Base-by-base conservation (phyloP, 2,888 invertebrate genomes). In the Nineta flava region DNA sequence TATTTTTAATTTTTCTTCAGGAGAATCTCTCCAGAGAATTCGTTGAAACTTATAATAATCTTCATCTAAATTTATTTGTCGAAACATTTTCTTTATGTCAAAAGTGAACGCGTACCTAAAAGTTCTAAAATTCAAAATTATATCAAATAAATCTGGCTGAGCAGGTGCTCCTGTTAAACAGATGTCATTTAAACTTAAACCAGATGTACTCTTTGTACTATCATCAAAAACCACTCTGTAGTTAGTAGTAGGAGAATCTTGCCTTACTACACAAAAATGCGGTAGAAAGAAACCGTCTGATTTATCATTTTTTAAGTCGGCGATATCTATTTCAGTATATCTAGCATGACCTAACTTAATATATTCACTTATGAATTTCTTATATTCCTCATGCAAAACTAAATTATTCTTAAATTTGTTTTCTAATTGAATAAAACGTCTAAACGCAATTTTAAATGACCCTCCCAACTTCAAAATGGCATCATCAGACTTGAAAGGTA, bases 51-150 rank as follows among this genome's bases (percentile, higher is more conserved):
- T 13, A 21, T 45, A 19, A 45, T 19, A 21, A 10, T 21, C 13
- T 45, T 16, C 19, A 12, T 16, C 13, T 21, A 45, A 9, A 16
- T 13, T 21, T 19, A 45, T 21, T 45, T 45, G 45, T 21, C 45
- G 17, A 21, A 13, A 45, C 45, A 45, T 45, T 45, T 45, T 45
- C 12, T 17, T 21, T 13, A 45, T 45, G 4, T 45, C 45, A 45
- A 16, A 13, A 41, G 16, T 41, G 15, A 41, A 41, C 16, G 16
- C 42, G 42, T 41, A 41, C 13, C 13, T 41, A 4, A 15, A 41
- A 12, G 42, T 41, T 41, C 42, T n/a, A 41, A 41, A 41, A 41
- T 16, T n/a, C 2, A 41, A 12, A 15, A 41, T 15, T 12, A 41
- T 41, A 41, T 41, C 15, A 4, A 41, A 41, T 15, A 41, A 16